Evolutionary conservation across 2,797 vertebrate genomes (phyloP).

Genomic region (Lagorchestes hirsutus): DNA sequence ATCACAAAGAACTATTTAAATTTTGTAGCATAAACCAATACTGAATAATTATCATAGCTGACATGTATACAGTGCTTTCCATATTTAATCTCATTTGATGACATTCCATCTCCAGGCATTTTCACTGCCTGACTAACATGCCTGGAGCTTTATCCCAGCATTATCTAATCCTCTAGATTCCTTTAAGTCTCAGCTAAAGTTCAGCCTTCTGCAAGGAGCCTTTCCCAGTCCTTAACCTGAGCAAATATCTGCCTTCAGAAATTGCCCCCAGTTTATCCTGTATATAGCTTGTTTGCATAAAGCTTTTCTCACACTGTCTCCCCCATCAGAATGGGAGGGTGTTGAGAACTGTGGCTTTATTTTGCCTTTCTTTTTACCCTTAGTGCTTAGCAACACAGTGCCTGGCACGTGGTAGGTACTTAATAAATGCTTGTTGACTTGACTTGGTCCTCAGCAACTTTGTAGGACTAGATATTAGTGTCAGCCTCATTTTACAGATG

Average conservation of each 20-base stretch:
- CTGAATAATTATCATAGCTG: neutral
- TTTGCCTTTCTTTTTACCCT: neutral
- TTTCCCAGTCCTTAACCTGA: neutral
- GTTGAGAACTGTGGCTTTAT: neutral
- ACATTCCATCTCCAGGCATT: neutral
- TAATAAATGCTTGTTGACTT: neutral
- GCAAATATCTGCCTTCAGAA: neutral
- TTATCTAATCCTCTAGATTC: neutral
- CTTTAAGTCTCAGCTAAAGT: neutral
- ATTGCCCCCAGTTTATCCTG: neutral
- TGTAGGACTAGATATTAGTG: neutral
- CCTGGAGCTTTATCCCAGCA: neutral
- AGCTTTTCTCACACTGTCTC: neutral
- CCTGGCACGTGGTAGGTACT: neutral
- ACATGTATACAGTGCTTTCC: neutral
- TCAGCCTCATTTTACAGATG: neutral
- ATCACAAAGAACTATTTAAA: neutral
- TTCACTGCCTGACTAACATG: neutral
- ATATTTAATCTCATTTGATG: neutral
- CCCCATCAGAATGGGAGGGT: neutral
- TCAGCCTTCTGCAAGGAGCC: neutral
- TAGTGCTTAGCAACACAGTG: neutral
- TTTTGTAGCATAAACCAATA: neutral
- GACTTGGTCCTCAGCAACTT: neutral
- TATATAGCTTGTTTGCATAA: neutral